Base-by-base conservation (phyloP, 2,888 invertebrate species). In the Atrina japonica region DNA sequence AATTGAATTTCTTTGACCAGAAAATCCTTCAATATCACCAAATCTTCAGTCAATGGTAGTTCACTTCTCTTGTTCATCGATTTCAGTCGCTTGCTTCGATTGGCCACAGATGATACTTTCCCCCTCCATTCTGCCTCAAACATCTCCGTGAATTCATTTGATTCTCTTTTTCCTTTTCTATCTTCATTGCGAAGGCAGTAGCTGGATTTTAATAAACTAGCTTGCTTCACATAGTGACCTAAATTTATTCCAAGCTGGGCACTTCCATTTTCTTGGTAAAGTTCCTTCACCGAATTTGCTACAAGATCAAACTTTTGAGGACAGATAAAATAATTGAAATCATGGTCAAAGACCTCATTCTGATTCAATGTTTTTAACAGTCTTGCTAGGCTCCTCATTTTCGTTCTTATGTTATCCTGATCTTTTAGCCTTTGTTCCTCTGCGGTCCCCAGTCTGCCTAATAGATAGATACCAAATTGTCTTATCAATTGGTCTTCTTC, bases 341-440 rank as follows among this genome's bases (percentile, higher is more conserved):
- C 9, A 40, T 35, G 64, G 18, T 30, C 9, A 5, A 2, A 29
- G 2, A 61, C 16, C 40, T 63, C 27, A 14, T 21, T n/a, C 49
- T 50, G 27, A 25, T 71, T 53, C 6, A 71, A 35, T 21, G 61
- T 23, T 43, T 56, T 53, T 16, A 71, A n/a, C 7, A 71, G 41
- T 21, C 66, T 21, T 3, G 49, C 66, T 7, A 66, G 61, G 16
- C 52, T 56, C 47, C 69, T 41, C 9, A 69, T 25, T 52, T 73
- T 69, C n/a, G 73, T 69, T 60, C 73, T 16, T 1, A 61, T 61
- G 58, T 66, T 73, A 30, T 69, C 61, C 2, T 58, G 7, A 45
- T 73, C 66, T 58, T 73, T 73, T 29, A 47, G 35, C 27, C 73
- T 53, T 56, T 73, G 73, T 35, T 73, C 69, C 6, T 61, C 53